phyloP scores from a whole-genome alignment of 23 tunicate genomes.

The Trididemnum miniatum region DNA sequence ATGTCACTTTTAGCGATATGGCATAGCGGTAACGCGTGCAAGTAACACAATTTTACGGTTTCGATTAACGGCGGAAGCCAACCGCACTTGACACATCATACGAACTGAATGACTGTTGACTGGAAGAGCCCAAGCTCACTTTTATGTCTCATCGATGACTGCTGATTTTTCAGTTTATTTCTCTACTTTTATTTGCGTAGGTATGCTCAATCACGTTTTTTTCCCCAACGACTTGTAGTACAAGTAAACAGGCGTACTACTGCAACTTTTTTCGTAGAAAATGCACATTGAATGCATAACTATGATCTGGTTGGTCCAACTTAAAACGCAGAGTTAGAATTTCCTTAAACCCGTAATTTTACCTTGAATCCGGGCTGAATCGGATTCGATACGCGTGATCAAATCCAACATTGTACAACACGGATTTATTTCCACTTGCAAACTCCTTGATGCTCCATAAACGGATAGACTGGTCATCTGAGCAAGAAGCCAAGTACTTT shows the following conservation, averaged over 20 bases:
- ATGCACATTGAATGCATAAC: neutral
- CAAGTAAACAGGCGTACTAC: too few species aligned
- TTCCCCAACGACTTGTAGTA: neutral
- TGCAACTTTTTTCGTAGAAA: too few species aligned
- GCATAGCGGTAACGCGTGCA: too few species aligned
- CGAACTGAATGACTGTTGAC: too few species aligned
- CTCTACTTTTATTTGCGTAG: too few species aligned
- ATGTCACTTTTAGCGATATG: too few species aligned
- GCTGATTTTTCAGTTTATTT: too few species aligned
- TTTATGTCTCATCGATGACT: too few species aligned
- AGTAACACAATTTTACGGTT: too few species aligned
- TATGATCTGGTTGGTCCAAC: neutral
- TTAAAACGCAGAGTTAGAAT: neutral
- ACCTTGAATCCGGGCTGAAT: slow-evolving; percentile 92
- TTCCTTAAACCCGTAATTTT: slow-evolving; percentile 38
- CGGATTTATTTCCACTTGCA: slow-evolving; percentile 80
- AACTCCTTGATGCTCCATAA: slow-evolving; percentile 95
- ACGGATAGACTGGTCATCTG: slow-evolving; percentile 72
- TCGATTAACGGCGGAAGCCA: too few species aligned
- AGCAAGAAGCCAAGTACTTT: slow-evolving; percentile 70
- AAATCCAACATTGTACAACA: slow-evolving; percentile 71
- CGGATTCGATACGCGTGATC: slow-evolving; percentile 77
- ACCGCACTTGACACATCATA: too few species aligned
- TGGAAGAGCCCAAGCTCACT: too few species aligned
- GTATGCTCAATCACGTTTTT: neutral